Evolutionary conservation across 2,797 vertebrate species (phyloP), one percentile per base, ranked within the genome.

Genomic region (Muscicapa comitata): DNA sequence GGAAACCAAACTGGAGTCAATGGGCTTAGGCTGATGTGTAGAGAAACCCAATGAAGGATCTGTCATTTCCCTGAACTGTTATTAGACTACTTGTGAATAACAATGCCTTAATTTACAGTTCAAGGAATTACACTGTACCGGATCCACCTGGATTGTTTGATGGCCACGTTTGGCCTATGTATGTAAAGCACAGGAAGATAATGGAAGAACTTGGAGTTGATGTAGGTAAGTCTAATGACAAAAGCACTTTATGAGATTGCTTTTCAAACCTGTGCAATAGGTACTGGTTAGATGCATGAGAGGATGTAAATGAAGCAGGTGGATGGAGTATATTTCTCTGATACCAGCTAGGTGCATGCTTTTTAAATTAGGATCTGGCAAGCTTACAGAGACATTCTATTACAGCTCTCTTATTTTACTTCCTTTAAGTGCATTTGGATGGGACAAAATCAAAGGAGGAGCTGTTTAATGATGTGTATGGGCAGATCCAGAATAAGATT

Each of bases 131-230:
- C 96, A 67, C 97, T 2, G 98, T 99, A 95, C 99, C 99, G 35
- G 99, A 99, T 94, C 99, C 99, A 73, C 99, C 99, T 17, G 99
- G 99, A 85, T 97, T 99, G 95, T 99, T 99, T 48, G 98, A 99
- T 47, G 98, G 99, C 75, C 99, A 99, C 0, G 99, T 99, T 71
- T 99, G 99, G 99, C 99, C 99, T 90, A 99, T 99, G 99, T 99
- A 99, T 9, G 70, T 99, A 90, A 99, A 98, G 97, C 98, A 99
- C 97, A 98, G 98, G 96, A 97, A 98, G 70, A 97, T 98, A 93
- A 99, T 99, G 99, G 98, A 99, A 95, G 94, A 96, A 61, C 97
- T 98, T 82, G 96, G 71, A 67, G 98, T 99, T 96, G 98, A 98
- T 51, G 98, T 99, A 51, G 97, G 99, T 98, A 86, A 96, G 97